Conservation (phyloP, 2,888 invertebrate species). For the Cerceris rybyensis region DNA sequence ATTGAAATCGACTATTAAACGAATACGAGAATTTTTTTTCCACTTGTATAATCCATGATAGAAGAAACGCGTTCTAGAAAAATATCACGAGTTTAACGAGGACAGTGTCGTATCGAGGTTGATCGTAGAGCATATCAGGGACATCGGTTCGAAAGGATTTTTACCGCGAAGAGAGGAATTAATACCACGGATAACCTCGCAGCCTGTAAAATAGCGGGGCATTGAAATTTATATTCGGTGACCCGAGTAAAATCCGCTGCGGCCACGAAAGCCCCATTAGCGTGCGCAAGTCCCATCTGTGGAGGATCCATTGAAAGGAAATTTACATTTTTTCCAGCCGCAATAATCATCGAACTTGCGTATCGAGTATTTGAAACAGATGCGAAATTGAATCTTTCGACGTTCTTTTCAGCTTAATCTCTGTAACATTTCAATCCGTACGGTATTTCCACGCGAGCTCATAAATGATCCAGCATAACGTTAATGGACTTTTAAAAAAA, state of each 20-base stretch:
- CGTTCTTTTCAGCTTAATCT: no score
- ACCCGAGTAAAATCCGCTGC: constrained; percentile 6
- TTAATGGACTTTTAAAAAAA: no score
- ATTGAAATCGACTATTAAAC: no score
- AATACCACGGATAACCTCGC: constrained; percentile 31
- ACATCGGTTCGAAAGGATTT: constrained; percentile 42
- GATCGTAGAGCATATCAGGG: constrained; percentile 33
- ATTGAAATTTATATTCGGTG: constrained; percentile 42
- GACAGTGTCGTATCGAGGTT: background rate
- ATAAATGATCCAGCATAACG: no score
- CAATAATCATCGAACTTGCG: no score
- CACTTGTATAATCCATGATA: no score
- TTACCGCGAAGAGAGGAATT: constrained; percentile 10
- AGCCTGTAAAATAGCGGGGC: constrained; percentile 7
- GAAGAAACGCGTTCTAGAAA: background rate
- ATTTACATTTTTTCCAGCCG: background rate
- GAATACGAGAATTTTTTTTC: no score
- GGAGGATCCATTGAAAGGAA: constrained; percentile 23
- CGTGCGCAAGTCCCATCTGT: constrained; percentile 23
- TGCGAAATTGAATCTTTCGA: constrained; percentile 17
- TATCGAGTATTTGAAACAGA: no score
- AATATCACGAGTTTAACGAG: background rate
- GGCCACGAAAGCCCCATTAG: constrained; percentile 31
- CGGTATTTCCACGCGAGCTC: no score
- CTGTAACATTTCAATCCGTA: no score